phyloP scores from a whole-genome alignment of 2,888 invertebrate species.

The Dinocampus coccinellae region DNA sequence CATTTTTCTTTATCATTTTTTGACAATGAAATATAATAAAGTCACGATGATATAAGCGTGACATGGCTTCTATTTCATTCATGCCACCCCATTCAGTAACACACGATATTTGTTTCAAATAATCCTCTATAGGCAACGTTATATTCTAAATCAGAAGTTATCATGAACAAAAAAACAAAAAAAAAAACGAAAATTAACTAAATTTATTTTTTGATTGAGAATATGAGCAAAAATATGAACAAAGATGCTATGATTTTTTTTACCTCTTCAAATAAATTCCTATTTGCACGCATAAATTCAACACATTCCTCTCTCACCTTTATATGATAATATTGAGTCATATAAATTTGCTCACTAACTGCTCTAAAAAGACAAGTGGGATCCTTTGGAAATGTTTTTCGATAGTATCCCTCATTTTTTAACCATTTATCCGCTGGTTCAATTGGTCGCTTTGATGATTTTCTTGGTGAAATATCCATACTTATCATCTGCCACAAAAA shows the following conservation, averaged over 20 bases:
- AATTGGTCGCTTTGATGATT: constrained; percentile 51
- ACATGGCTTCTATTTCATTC: constrained; percentile 80
- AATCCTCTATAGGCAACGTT: constrained; percentile 76
- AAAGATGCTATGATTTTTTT: too few relatives aligned
- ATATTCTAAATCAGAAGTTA: constrained; percentile 72
- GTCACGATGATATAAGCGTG: constrained; percentile 80
- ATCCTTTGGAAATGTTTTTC: constrained; percentile 91
- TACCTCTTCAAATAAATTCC: constrained; percentile 77
- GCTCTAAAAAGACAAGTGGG: constrained; percentile 90
- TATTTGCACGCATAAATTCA: constrained; percentile 78
- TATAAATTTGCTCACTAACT: constrained; percentile 85
- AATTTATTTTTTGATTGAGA: neutral
- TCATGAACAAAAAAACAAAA: constrained; percentile 6
- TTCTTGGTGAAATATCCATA: constrained; percentile 59
- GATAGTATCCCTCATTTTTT: constrained; percentile 83
- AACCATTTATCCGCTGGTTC: constrained; percentile 80
- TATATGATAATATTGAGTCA: constrained; percentile 80
- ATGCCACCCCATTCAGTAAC: constrained; percentile 79
- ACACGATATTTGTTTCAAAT: constrained; percentile 79
- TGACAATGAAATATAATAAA: constrained; percentile 80
- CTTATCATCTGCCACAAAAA: neutral
- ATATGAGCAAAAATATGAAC: constrained; percentile 6
- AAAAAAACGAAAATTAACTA: constrained; percentile 6
- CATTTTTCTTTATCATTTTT: constrained; percentile 71
- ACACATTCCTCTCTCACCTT: constrained; percentile 82